Conservation (phyloP, 2,888 invertebrate species). For the Anticlea derivata region DNA sequence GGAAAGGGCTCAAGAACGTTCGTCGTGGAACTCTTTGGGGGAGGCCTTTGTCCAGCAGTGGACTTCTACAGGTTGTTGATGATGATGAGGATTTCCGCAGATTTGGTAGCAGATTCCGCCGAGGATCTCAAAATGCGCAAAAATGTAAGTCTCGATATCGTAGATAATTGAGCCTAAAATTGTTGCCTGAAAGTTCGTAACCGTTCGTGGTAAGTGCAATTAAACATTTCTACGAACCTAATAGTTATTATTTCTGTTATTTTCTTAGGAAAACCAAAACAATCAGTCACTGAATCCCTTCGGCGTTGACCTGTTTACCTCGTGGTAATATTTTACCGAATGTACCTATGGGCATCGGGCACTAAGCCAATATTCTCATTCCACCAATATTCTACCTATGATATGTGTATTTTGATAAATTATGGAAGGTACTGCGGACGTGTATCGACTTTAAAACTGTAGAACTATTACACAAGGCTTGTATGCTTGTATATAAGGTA, state of each 20-base stretch:
- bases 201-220: too few species aligned
- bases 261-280: conserved; percentile 11
- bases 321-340: conserved; percentile 29
- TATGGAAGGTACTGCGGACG: conserved; percentile 6
- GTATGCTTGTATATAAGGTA: neutral
- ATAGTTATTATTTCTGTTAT: neutral
- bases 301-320: conserved; percentile 22
- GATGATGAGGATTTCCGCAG: too few species aligned
- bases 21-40: too few species aligned
- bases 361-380: conserved; percentile 31
- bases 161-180: too few species aligned
- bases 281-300: conserved; percentile 23
- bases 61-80: too few species aligned
- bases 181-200: too few species aligned
- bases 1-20: too few species aligned
- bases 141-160: too few species aligned
- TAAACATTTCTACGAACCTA: too few species aligned
- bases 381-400: conserved; percentile 6
- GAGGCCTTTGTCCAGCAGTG: too few species aligned
- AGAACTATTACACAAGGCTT: neutral
- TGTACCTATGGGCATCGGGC: conserved; percentile 21
- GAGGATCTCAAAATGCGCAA: too few species aligned
- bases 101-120: too few species aligned
- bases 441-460: conserved; percentile 6
- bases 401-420: conserved; percentile 20